Percentiles rank a stretch among this genome's conserved stretches.
Evolutionary conservation across 2,113 vertebrate species (phyloP).

Genomic region (Sporophila hypoxantha): DNA sequence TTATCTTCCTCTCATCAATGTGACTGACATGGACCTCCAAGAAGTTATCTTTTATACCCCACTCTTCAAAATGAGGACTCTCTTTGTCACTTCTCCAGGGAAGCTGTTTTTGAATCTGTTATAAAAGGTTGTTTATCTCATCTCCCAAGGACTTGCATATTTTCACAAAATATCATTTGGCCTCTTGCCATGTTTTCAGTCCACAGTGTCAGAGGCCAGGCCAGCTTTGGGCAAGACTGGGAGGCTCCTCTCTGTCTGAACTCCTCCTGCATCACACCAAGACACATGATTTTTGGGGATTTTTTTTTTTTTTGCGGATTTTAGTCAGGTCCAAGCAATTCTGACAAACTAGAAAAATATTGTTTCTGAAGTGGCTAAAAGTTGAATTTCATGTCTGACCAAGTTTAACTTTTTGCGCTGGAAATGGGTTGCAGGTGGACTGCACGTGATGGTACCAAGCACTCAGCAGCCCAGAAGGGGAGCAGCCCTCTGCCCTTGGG

Average conservation of each 20-base stretch:
- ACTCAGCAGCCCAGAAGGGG: neutral
- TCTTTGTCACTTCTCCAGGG: neutral
- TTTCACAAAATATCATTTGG: neutral
- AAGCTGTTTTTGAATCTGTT: neutral
- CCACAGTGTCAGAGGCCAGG: neutral
- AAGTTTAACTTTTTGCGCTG: neutral
- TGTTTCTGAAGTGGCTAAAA: neutral
- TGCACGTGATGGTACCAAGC: accelerated
- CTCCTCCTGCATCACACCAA: neutral
- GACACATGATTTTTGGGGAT: neutral
- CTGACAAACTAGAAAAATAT: neutral
- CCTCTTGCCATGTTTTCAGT: neutral
- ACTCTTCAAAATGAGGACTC: neutral
- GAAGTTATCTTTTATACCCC: neutral
- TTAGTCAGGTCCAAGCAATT: neutral
- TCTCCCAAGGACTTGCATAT: neutral
- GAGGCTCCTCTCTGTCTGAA: neutral
- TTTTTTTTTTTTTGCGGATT: neutral
- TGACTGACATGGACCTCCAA: neutral
- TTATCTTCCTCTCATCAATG: neutral
- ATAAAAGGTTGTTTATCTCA: neutral
- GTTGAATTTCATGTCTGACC: neutral
- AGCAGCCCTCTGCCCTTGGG: neutral
- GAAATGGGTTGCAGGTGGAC: neutral
- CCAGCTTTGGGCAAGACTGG: neutral